phyloP scores from a whole-genome alignment of 2,113 vertebrate genomes.

The Heterochromis multidens region DNA sequence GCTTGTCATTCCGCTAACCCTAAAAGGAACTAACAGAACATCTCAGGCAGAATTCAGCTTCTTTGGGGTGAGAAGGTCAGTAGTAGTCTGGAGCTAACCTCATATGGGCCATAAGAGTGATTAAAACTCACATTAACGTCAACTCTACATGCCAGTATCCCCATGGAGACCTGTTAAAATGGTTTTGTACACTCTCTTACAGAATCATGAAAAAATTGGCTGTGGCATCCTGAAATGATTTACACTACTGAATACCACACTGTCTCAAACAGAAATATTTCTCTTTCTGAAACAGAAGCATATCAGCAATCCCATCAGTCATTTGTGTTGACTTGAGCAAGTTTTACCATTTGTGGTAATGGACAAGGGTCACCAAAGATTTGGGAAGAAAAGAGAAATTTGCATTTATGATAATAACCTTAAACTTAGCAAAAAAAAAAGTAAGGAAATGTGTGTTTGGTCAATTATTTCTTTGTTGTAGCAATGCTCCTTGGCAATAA shows the following conservation, averaged over 20 bases:
- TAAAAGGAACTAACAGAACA: neutral
- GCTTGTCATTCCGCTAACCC: neutral
- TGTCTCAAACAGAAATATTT: neutral
- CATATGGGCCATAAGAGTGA: neutral
- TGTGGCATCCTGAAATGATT: neutral
- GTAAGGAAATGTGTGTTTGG: too few species aligned
- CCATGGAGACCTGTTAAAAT: too few species aligned
- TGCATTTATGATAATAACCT: too few species aligned
- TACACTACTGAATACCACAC: neutral
- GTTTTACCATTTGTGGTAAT: too few species aligned
- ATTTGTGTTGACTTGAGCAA: too few species aligned
- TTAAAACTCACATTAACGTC: neutral
- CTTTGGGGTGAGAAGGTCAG: neutral
- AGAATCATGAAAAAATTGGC: neutral
- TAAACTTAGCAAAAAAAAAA: too few species aligned
- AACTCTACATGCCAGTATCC: neutral
- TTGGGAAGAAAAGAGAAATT: too few species aligned
- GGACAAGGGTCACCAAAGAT: too few species aligned
- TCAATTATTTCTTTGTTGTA: too few species aligned
- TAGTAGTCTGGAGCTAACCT: neutral
- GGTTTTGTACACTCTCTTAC: neutral
- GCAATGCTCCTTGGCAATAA: too few species aligned
- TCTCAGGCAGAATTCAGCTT: neutral
- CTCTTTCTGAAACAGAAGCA: neutral
- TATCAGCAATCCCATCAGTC: neutral